Conservation (phyloP, 2,888 invertebrate species). For the Caenorhabditis doughertyi region DNA sequence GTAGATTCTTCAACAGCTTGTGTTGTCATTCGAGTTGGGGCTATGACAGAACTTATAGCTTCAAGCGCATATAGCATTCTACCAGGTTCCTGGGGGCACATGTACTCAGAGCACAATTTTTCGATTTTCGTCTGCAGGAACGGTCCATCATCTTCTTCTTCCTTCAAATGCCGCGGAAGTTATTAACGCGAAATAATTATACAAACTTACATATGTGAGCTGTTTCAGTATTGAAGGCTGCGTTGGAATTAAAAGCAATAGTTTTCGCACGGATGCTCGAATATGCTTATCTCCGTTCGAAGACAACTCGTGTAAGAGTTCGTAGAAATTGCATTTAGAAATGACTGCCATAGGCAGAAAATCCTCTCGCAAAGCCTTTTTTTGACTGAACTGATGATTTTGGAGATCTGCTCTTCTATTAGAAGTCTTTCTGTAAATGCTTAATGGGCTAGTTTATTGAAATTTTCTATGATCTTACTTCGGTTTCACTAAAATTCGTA, state of each 20-base stretch:
- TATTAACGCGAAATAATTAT: neutral
- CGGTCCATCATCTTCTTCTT: slow-evolving; percentile 9
- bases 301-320: slow-evolving; percentile 54
- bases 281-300: slow-evolving; percentile 49
- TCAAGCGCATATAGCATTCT: slow-evolving; percentile 59
- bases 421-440: slow-evolving; percentile 34
- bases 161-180: neutral
- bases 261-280: slow-evolving; percentile 35
- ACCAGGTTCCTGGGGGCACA: slow-evolving; percentile 59
- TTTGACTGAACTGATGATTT: slow-evolving; percentile 16
- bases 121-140: neutral
- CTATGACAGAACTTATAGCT: slow-evolving; percentile 50
- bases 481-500: slow-evolving; percentile 46
- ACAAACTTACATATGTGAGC: slow-evolving; percentile 20
- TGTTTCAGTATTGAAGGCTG: slow-evolving; percentile 44
- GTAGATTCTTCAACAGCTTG: slow-evolving; percentile 6
- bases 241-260: slow-evolving; percentile 54
- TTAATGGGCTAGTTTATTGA: neutral
- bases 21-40: slow-evolving; percentile 36
- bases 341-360: slow-evolving; percentile 52
- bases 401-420: slow-evolving; percentile 11
- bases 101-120: slow-evolving; percentile 20
- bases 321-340: slow-evolving; percentile 59
- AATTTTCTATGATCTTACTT: slow-evolving; percentile 24
- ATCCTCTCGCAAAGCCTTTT: slow-evolving; percentile 50